These are phyloP conservation scores for Drosophila melanosoma DNA, from an alignment of 2,888 invertebrate species.

Conservation along the genomic window DNA sequence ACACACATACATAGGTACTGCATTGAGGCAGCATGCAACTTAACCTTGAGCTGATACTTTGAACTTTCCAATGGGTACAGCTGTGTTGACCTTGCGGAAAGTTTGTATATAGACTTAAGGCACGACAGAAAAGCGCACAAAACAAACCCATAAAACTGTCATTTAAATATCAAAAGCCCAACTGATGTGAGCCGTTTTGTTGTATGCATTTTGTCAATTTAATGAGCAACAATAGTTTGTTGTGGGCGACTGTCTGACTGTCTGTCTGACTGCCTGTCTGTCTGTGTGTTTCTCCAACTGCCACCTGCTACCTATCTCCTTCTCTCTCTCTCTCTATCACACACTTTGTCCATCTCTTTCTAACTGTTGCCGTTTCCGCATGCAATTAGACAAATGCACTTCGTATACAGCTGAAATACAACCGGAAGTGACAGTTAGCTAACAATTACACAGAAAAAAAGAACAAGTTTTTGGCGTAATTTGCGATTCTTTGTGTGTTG, in stretches of 20 bases:
- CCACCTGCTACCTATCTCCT: neutral
- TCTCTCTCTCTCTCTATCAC: neutral
- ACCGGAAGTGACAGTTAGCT: conserved; percentile 43
- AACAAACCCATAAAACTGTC: conserved; percentile 65
- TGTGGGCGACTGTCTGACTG: conserved; percentile 7
- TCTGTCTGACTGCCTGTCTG: neutral
- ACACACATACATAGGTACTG: neutral
- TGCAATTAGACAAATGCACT: conserved; percentile 69
- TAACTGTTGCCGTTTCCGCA: conserved; percentile 49
- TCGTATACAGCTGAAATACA: conserved; percentile 23
- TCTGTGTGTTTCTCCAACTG: neutral
- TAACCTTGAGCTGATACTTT: conserved; percentile 52
- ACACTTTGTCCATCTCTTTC: neutral
- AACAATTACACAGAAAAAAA: conserved; percentile 20
- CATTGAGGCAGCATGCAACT: conserved; percentile 7
- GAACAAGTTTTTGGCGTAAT: conserved; percentile 26
- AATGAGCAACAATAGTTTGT: conserved; percentile 15
- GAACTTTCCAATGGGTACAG: conserved; percentile 36
- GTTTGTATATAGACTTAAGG: conserved; percentile 10
- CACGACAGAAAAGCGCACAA: conserved; percentile 30
- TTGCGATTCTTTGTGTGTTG: conserved; percentile 24
- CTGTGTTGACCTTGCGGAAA: conserved; percentile 34
- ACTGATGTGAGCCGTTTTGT: conserved; percentile 6
- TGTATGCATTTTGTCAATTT: conserved; percentile 33
- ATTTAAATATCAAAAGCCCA: conserved; percentile 33